phyloP scores from a whole-genome alignment of 2,888 invertebrate species.

The Beris morrisii region DNA sequence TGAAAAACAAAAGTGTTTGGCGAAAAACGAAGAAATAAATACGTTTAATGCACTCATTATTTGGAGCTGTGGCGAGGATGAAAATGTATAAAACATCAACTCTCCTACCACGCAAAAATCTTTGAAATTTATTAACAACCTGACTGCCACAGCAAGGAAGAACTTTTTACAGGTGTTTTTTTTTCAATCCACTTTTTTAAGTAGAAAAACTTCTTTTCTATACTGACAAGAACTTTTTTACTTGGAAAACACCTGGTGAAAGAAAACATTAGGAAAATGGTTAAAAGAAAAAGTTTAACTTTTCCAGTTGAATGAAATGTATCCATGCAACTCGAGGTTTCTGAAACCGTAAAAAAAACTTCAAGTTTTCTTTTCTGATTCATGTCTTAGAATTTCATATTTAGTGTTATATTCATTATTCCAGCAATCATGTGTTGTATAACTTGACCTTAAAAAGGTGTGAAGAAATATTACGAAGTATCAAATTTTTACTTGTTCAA shows the following conservation, averaged over 20 bases:
- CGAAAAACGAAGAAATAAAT: slow-evolving; percentile 36
- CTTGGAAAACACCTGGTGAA: slow-evolving; percentile 18
- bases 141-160: neutral
- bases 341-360: too few relatives aligned
- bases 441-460: too few relatives aligned
- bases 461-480: too few relatives aligned
- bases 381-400: too few relatives aligned
- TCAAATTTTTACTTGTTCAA: too few relatives aligned
- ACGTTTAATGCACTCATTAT: slow-evolving; percentile 35
- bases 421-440: too few relatives aligned
- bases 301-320: too few relatives aligned
- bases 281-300: too few relatives aligned
- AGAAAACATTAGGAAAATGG: too few relatives aligned
- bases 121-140: slow-evolving; percentile 18
- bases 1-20: slow-evolving; percentile 25
- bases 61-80: neutral
- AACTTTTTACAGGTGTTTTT: neutral
- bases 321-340: too few relatives aligned
- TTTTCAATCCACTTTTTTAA: neutral
- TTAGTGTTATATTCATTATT: too few relatives aligned
- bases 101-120: neutral
- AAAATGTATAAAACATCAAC: slow-evolving; percentile 4
- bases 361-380: too few relatives aligned
- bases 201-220: slow-evolving; percentile 16
- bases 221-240: slow-evolving; percentile 20